Base-by-base conservation (phyloP, 2,888 invertebrate species). In the Aricia artaxerxes region DNA sequence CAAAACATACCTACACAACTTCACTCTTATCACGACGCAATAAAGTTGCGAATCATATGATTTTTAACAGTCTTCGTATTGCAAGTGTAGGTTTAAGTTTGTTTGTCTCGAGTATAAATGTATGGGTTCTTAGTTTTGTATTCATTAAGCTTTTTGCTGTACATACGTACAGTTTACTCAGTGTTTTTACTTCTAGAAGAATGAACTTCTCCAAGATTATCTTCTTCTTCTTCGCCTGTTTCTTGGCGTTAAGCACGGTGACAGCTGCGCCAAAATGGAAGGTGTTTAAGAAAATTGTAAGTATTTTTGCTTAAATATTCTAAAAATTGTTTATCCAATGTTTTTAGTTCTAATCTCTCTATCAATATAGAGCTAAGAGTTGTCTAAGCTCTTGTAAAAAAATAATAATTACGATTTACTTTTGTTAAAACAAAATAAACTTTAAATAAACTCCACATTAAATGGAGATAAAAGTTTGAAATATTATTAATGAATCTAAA, bases 241-340 rank as follows among this genome's bases (percentile, higher is more conserved):
- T 88, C 16, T 80, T 87, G 80, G 85, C 86, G 53, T 44, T 88
- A 57, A 83, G 84, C 7, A 79, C 85, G 0, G 87, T 86, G 0
- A 81, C 83, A 1, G 87, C 82, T 7, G 79, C 78, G 0, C 82
- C 87, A 1, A 87, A 83, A 73, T 90, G 89, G 89, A 89, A 88
- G 73, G 82, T 87, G 3, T 89, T 89, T 57, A 90, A 88, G 82
- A 89, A 89, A 86, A 81, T 90, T 82, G 90, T 90, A 84, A 89
- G 88, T 87, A 44, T 31, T 76, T 73, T 72, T 24, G 24, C 24
- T 24, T 44, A 44, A 7, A 44, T 44, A 44, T 44, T 44, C 7
- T 7, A 44, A 7, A 7, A 44, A 44, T 44, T 44, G 6, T 44
- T 40, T 40, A 40, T 40, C 40, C 40, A 40, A 5, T 40, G 40